Evolutionary conservation across 2,113 vertebrate species (phyloP).

Genomic region (Neopipo cinnamomea): DNA sequence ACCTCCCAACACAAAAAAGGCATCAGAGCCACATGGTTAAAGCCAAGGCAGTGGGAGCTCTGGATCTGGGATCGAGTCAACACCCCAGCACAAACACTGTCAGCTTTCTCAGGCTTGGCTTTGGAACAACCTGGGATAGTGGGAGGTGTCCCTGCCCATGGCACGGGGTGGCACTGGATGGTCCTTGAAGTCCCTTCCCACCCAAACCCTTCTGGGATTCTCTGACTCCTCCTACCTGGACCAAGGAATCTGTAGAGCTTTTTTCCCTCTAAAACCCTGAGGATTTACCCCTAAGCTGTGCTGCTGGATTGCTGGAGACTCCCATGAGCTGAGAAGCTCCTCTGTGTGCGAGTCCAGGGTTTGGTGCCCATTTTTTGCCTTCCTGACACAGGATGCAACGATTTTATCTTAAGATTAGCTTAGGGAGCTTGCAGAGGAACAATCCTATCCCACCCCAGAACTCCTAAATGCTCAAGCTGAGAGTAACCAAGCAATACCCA

Average conservation of each 20-base stretch:
- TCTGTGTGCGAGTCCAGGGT: background rate
- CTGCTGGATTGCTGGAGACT: background rate
- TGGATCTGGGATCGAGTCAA: background rate
- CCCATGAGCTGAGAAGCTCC: background rate
- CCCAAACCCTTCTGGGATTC: background rate
- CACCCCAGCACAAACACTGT: background rate
- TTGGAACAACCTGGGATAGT: background rate
- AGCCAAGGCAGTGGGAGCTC: background rate
- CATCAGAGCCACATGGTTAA: background rate
- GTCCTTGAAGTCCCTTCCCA: background rate
- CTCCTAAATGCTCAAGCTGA: background rate
- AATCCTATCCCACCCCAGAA: background rate
- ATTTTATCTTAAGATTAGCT: background rate
- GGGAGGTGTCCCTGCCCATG: background rate
- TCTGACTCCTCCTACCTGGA: background rate
- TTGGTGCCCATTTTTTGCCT: background rate
- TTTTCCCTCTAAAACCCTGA: background rate
- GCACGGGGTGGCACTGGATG: background rate
- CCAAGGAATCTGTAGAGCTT: fast-evolving
- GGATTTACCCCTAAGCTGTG: background rate
- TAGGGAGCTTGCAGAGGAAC: background rate
- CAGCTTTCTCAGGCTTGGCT: background rate
- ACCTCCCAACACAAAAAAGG: background rate
- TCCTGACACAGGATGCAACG: fast-evolving
- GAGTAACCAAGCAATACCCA: background rate